Percentiles rank a stretch among this genome's conserved stretches.
Conservation (phyloP, 2,888 invertebrate genomes). For the Notodromas monacha region DNA sequence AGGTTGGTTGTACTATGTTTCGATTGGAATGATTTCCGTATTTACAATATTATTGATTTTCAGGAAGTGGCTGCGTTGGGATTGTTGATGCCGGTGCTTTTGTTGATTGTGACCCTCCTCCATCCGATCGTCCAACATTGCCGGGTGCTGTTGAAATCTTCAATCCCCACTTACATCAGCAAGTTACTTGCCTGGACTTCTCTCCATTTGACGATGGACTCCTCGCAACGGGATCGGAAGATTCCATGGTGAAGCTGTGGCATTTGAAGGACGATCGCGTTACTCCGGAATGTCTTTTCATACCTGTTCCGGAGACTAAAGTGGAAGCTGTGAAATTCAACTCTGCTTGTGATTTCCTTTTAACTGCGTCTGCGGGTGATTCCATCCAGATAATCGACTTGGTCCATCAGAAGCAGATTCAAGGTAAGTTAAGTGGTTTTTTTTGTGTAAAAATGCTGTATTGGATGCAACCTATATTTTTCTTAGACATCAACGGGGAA, state of each 20-base stretch:
- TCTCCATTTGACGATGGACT: slow-evolving; percentile 80
- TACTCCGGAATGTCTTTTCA: slow-evolving; percentile 39
- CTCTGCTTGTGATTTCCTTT: slow-evolving; percentile 56
- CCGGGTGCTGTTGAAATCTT: slow-evolving; percentile 43
- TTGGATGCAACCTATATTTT: too few species aligned
- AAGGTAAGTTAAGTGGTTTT: slow-evolving; percentile 11
- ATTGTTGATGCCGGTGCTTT: slow-evolving; percentile 50
- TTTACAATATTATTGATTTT: not conserved
- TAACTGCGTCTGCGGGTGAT: slow-evolving; percentile 50
- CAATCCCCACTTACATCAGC: slow-evolving; percentile 55
- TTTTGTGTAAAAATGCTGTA: too few species aligned
- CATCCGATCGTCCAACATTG: too few species aligned
- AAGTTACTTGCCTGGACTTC: slow-evolving; percentile 75
- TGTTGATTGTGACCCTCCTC: too few species aligned
- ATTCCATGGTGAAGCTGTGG: slow-evolving; percentile 37
- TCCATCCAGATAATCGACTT: slow-evolving; percentile 59
- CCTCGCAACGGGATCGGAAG: slow-evolving; percentile 38
- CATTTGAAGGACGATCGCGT: slow-evolving; percentile 38
- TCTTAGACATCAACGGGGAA: too few species aligned
- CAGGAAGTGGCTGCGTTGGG: slow-evolving; percentile 43
- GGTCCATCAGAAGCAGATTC: slow-evolving; percentile 33
- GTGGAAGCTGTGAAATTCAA: slow-evolving; percentile 72
- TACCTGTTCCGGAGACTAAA: slow-evolving; percentile 42
- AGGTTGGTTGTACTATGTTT: slow-evolving; percentile 18
- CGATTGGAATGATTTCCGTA: not conserved